Evolutionary conservation across 2,888 invertebrate species (phyloP), one percentile per base, ranked within the genome.

Genomic region (Eupithecia abbreviata): DNA sequence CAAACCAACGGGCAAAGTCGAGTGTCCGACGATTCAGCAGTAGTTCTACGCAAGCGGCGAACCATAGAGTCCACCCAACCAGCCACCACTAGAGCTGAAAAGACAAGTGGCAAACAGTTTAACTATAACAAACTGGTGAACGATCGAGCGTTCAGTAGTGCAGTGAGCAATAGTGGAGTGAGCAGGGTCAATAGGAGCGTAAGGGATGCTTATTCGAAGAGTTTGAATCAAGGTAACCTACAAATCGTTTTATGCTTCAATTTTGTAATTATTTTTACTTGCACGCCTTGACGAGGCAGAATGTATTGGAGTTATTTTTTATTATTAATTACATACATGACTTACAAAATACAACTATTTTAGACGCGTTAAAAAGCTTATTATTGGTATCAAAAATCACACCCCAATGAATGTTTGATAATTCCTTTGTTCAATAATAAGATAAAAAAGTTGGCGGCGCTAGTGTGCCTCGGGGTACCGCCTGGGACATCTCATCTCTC

Each of bases 51-150:
- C 18, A 93, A 92, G 83, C 91, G 94, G 0, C 91, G 92, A 41
- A 95, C 95, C 0, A 92, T 93, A 47, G 95, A 95, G 82, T 92
- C 95, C 0, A 90, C 91, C 0, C 95, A 95, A 80, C 89, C 94
- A 18, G 81, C 89, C 2, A 88, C 88, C 2, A 91, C 93, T 0
- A 90, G 94, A 71, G 90, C 88, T 0, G 92, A 91, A 13, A 92
- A 91, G 85, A 85, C 88, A 0, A 92, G 92, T 78, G 94, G 90
- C 87, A 97, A 97, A 84, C 98, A 98, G 87, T 98, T 98, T 87
- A 96, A 97, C 85, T 98, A 98, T 87, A 97, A 97, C 83, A 98
- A 98, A 87, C 94, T 98, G 43, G 96, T 96, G 76, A 98, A 98
- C 87, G 98, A 98, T 82, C 88, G 93, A 41, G 88, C 86, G 0